Evolutionary conservation across 2,888 invertebrate species (phyloP), one percentile per base, ranked within the genome.

Genomic region (Corbicula japonica): DNA sequence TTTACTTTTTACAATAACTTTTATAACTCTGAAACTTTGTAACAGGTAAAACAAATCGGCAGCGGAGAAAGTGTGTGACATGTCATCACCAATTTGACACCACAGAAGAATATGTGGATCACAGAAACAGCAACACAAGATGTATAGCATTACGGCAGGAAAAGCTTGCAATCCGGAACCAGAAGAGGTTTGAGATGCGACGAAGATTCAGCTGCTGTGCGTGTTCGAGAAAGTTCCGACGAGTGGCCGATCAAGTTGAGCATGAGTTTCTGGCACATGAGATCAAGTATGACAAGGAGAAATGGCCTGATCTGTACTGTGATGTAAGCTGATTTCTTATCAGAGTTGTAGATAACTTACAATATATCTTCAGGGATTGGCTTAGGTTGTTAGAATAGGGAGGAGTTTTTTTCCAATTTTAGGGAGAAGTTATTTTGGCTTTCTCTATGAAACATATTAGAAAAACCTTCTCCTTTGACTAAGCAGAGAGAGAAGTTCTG

Each of bases 251-350:
- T 65, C 66, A 66, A 28, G 66, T 71, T 23, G 76, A 76, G 26
- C 76, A 76, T 76, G 76, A 76, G 41, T 76, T 61, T 48, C 41
- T 41, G 21, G 76, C 76, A 0, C 76, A 76, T 66, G 76, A 76
- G 30, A 61, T 76, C 21, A 65, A 66, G n/a, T 76, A 76, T 76
- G 76, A 76, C 60, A 76, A 71, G 32, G 71, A 71, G n/a, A 50
- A 76, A 41, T 76, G 76, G 76, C 76, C 76, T 4, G 76, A 76
- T 52, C 44, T 76, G n/a, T 60, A 44, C 41, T 76, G 76, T 71
- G 76, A 76, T 66, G 76, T 76, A 62, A 61, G 12, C 15, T 32
- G 8, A n/a, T 48, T 18, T 48, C n/a, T n/a, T n/a, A n/a, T n/a
- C n/a, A n/a, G n/a, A n/a, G n/a, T n/a, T n/a, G n/a, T n/a, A n/a